These are phyloP conservation scores for Asteroscopus sphinx DNA, from an alignment of 2,888 invertebrate species.

Conservation along the genomic window DNA sequence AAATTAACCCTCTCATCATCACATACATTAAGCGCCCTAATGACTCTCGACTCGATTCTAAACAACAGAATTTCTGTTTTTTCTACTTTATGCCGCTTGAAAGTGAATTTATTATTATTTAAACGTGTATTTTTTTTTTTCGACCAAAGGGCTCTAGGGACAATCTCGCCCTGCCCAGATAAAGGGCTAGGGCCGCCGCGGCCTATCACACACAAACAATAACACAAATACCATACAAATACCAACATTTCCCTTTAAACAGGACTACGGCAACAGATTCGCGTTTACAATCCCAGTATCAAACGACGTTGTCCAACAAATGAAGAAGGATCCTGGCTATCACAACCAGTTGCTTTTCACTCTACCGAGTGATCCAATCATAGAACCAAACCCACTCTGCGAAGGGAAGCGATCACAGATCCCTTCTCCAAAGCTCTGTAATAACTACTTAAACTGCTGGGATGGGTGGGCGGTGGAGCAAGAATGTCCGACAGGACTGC, in stretches of 20 bases:
- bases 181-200: too few species aligned
- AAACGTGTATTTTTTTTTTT: too few species aligned
- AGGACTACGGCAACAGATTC: constrained; percentile 70
- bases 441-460: constrained; percentile 93
- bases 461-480: constrained; percentile 92
- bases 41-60: too few species aligned
- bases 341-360: constrained; percentile 76
- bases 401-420: constrained; percentile 90
- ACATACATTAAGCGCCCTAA: too few species aligned
- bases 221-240: too few species aligned
- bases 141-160: too few species aligned
- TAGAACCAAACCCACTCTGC: constrained; percentile 79
- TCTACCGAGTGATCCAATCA: constrained; percentile 70
- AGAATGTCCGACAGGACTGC: constrained; percentile 90
- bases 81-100: too few species aligned
- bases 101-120: too few species aligned
- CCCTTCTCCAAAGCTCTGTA: constrained; percentile 89
- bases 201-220: too few species aligned
- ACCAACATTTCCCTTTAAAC: constrained; percentile 6
- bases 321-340: constrained; percentile 76
- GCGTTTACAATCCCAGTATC: constrained; percentile 83
- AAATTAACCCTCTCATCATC: too few species aligned
- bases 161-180: too few species aligned
- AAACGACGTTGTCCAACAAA: constrained; percentile 77
- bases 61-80: too few species aligned